A percentile compares a stretch with the other conserved stretches of the same genome.
Conservation (phyloP, 1,140 invertebrate genomes). For the Ostrea edulis region DNA sequence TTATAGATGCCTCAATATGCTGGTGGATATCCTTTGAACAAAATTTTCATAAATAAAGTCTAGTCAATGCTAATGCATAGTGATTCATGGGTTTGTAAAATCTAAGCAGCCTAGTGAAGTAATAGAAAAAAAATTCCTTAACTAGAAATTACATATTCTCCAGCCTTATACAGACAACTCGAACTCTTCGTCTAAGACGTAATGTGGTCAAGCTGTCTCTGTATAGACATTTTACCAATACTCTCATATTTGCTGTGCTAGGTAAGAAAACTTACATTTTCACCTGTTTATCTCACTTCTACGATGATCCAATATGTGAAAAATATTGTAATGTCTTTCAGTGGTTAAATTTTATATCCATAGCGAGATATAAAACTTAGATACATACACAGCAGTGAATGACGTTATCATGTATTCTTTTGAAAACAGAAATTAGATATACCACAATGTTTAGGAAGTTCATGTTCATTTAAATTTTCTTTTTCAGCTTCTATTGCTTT, state of each 20-base stretch:
- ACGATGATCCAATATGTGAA: no score
- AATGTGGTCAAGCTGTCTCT: conserved; percentile 91
- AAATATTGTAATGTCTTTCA: no score
- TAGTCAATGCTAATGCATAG: neutral
- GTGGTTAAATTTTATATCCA: no score
- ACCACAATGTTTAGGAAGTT: no score
- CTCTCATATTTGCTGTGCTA: conserved; percentile 92
- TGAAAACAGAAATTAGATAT: no score
- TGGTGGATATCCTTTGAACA: conserved; percentile 89
- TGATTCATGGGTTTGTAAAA: neutral
- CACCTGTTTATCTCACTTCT: neutral
- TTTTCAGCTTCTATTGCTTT: conserved; percentile 89
- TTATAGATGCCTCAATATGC: conserved; percentile 84
- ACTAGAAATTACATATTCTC: conserved; percentile 81
- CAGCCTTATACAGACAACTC: conserved; percentile 92
- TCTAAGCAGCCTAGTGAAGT: neutral
- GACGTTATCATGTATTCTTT: no score
- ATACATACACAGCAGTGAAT: no score
- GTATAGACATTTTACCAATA: conserved; percentile 96
- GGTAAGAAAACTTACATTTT: conserved; percentile 74
- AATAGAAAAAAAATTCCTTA: conserved; percentile 60
- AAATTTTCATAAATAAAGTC: neutral
- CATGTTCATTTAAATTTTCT: neutral
- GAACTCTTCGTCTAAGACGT: conserved; percentile 89
- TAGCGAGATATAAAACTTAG: no score